Conservation (phyloP, 64 coral and sea anemone genomes). For the Montipora sp. region DNA sequence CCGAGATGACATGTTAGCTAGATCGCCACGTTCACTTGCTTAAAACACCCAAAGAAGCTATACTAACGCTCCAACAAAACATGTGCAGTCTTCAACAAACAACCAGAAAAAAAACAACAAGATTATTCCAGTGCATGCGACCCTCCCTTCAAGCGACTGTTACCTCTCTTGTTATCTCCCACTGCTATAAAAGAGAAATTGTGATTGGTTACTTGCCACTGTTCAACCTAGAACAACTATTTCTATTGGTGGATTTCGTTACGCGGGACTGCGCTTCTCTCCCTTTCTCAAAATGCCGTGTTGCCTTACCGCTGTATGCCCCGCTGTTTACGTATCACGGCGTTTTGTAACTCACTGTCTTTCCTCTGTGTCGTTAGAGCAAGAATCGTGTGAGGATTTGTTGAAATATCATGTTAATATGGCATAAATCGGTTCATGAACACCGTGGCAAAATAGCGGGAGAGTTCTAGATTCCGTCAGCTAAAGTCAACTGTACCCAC, state of each 20-base stretch:
- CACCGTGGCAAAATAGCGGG: neutral
- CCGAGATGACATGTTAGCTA: conserved; percentile 72
- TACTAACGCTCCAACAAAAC: neutral
- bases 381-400: neutral
- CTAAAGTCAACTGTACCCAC: neutral
- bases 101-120: neutral
- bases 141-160: neutral
- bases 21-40: neutral
- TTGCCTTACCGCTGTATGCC: neutral
- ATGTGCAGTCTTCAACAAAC: neutral
- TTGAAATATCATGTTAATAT: neutral
- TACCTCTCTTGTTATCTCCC: neutral
- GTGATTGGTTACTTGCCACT: conserved; percentile 1
- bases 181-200: conserved; percentile 7
- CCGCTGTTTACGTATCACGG: conserved; percentile 6
- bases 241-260: conserved; percentile 35
- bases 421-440: neutral
- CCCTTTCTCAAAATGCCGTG: neutral
- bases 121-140: neutral
- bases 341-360: neutral
- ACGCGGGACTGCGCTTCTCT: conserved; percentile 35
- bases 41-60: neutral
- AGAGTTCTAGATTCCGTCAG: neutral
- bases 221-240: neutral
- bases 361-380: neutral